phyloP scores from a whole-genome alignment of 1,140 invertebrate genomes.

The Cyclina sinensis region DNA sequence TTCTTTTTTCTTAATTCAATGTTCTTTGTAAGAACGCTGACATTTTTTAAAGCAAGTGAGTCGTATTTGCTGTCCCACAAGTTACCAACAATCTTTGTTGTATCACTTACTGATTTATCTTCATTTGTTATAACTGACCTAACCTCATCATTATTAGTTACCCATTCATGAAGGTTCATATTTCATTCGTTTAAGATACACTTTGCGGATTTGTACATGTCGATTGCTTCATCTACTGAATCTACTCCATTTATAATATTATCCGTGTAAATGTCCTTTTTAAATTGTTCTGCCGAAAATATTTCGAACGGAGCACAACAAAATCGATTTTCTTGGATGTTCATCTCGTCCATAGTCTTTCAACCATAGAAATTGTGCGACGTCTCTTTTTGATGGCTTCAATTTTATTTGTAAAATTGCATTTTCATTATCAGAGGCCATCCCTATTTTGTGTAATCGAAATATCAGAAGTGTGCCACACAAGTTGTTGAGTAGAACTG shows the following conservation, averaged over 20 bases:
- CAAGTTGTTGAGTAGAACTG: too few relatives aligned
- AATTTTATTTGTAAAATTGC: conserved; percentile 47
- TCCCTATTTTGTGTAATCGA: conserved; percentile 17
- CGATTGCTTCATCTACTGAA: neutral
- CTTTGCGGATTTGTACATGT: too few relatives aligned
- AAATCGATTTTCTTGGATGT: conserved; percentile 44
- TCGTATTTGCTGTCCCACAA: conserved; percentile 43
- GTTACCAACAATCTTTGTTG: conserved; percentile 47
- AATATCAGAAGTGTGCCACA: conserved; percentile 40
- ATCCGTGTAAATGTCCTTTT: neutral
- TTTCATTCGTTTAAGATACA: neutral
- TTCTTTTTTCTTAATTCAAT: conserved; percentile 13
- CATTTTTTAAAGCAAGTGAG: conserved; percentile 14
- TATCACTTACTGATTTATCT: too few relatives aligned
- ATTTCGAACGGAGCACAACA: conserved; percentile 35
- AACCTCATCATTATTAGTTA: conserved; percentile 13
- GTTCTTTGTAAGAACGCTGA: neutral
- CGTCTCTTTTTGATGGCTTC: conserved; percentile 46
- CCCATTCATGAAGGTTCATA: too few relatives aligned
- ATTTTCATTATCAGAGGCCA: conserved; percentile 32
- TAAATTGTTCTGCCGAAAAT: conserved; percentile 4
- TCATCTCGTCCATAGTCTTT: conserved; percentile 20
- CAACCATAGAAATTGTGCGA: conserved; percentile 58
- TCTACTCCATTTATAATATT: conserved; percentile 25
- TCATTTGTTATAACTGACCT: conserved; percentile 3